These are phyloP conservation scores for Leucopsar rothschildi DNA, from an alignment of 2,113 vertebrate genomes.

Conservation along the genomic window DNA sequence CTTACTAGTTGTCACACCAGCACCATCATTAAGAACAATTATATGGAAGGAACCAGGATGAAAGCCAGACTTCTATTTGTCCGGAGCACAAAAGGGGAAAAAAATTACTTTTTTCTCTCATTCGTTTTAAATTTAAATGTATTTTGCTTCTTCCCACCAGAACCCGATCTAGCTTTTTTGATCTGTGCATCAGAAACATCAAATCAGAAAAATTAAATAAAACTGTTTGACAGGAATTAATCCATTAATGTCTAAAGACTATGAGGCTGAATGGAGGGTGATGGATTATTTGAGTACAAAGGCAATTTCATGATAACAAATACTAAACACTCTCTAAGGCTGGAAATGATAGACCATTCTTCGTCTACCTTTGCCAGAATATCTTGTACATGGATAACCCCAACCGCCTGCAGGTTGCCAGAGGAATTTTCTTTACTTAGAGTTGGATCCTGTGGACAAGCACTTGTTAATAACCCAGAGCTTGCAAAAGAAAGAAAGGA, in stretches of 20 bases:
- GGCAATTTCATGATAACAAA: neutral
- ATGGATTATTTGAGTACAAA: neutral
- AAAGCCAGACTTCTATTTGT: constrained; percentile 1
- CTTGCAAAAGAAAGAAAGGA: neutral
- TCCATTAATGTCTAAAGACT: neutral
- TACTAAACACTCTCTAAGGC: neutral
- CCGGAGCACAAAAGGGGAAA: neutral
- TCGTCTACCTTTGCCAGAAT: neutral
- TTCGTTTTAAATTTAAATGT: neutral
- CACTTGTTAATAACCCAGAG: neutral
- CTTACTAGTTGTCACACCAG: neutral
- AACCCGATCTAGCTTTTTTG: neutral
- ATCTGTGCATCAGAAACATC: neutral
- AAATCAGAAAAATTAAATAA: neutral
- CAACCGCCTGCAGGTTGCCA: neutral
- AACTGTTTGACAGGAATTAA: neutral
- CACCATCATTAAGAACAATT: constrained; percentile 1
- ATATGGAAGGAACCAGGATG: neutral
- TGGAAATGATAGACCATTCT: neutral
- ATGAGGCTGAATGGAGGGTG: neutral
- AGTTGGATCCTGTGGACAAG: neutral
- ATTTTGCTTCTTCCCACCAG: neutral
- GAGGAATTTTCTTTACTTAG: neutral
- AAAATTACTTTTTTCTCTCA: neutral
- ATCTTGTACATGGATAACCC: neutral